These are phyloP conservation scores for Nestor notabilis DNA, from an alignment of 2,113 vertebrate genomes.

Conservation along the genomic window DNA sequence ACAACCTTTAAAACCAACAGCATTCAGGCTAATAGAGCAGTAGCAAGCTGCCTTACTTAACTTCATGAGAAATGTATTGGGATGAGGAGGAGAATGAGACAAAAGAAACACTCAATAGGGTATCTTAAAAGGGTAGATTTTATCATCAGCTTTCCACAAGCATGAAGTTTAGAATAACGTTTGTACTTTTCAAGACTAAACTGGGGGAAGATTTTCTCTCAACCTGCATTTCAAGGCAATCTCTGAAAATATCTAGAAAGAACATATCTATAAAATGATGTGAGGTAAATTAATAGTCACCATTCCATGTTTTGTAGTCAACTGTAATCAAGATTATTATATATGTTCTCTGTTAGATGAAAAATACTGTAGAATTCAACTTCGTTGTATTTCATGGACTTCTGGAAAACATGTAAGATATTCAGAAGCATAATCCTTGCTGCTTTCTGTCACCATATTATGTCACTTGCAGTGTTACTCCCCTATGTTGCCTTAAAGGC, in stretches of 20 bases:
- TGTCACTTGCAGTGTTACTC: background rate
- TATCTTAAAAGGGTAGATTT: background rate
- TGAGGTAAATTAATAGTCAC: background rate
- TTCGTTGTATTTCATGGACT: background rate
- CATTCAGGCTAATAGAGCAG: background rate
- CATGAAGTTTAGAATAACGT: background rate
- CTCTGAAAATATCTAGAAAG: background rate
- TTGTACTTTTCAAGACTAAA: background rate
- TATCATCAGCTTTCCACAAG: background rate
- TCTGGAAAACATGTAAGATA: background rate
- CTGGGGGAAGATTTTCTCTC: background rate
- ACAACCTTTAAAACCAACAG: background rate
- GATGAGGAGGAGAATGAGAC: background rate
- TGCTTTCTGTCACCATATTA: background rate
- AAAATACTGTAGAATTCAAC: background rate
- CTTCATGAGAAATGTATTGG: background rate
- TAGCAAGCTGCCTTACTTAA: background rate
- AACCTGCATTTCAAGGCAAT: background rate
- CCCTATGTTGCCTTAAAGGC: accelerated
- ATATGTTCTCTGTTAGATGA: background rate
- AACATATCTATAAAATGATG: background rate
- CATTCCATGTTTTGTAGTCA: background rate
- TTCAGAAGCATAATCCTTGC: background rate
- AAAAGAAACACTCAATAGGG: background rate
- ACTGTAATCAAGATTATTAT: background rate